A percentile compares a stretch with the other conserved stretches of the same genome.
phyloP scores from a whole-genome alignment of 2,113 vertebrate species.

The Psammodynastes pulverulentus region DNA sequence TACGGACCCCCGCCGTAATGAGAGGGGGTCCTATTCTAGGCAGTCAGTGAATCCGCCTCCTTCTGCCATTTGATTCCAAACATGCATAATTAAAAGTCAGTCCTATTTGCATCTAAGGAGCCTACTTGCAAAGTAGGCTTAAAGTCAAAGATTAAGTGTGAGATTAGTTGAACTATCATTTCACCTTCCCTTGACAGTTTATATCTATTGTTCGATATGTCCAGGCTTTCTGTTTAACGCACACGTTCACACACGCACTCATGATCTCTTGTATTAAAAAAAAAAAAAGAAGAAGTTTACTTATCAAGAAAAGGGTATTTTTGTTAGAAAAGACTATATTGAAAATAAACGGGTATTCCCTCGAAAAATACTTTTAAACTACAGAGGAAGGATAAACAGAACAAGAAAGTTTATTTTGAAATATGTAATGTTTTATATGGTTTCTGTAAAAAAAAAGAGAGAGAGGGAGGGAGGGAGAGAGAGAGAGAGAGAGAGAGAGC shows the following conservation, averaged over 20 bases:
- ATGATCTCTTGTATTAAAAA: constrained; percentile 63
- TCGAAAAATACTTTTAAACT: constrained; percentile 61
- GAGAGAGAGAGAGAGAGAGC: not conserved
- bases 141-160: constrained; percentile 31
- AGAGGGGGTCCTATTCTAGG: not conserved
- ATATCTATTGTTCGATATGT: constrained; percentile 57
- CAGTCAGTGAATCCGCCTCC: not conserved
- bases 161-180: constrained; percentile 52
- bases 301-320: constrained; percentile 76
- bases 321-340: constrained; percentile 68
- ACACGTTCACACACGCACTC: constrained; percentile 37
- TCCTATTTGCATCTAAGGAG: not conserved
- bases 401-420: constrained; percentile 69
- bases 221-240: constrained; percentile 74
- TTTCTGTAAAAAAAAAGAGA: constrained; percentile 62
- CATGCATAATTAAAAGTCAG: constrained; percentile 45
- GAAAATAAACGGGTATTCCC: constrained; percentile 63
- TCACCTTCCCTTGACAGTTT: constrained; percentile 43
- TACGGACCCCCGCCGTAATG: not conserved
- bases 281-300: constrained; percentile 75
- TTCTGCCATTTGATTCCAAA: constrained; percentile 1
- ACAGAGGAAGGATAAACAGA: constrained; percentile 40
- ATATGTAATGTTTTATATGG: constrained; percentile 72
- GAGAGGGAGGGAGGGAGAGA: no score
- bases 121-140: constrained; percentile 39